Percentiles rank a stretch among this genome's conserved stretches.
These are phyloP conservation scores for Microtus pennsylvanicus DNA, from an alignment of 2,113 vertebrate genomes.

Conservation along the genomic window DNA sequence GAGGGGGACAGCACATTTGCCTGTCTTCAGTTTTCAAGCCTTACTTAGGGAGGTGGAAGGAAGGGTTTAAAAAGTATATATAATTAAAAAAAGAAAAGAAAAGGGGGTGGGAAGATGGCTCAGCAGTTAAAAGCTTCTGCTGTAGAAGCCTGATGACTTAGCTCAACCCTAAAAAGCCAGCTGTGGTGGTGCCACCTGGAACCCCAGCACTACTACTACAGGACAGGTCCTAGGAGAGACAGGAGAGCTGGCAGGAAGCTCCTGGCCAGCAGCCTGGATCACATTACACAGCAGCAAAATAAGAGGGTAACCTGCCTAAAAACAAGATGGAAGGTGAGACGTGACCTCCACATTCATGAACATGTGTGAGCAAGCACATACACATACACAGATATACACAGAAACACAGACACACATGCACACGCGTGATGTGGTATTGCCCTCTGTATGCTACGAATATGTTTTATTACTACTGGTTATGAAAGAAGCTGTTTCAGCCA, in stretches of 20 bases:
- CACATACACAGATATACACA: background rate
- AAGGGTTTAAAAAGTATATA: background rate
- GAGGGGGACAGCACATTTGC: background rate
- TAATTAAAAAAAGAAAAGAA: background rate
- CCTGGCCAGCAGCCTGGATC: background rate
- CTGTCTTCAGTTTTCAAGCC: slow-evolving; percentile 36
- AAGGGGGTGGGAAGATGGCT: background rate
- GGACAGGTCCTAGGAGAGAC: too few species aligned
- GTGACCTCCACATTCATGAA: background rate
- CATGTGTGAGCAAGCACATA: background rate
- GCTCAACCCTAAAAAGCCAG: background rate
- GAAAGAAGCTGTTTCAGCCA: too few species aligned
- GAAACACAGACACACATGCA: background rate
- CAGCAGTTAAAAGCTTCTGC: background rate
- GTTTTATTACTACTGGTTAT: too few species aligned
- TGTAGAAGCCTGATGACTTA: background rate
- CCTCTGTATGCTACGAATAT: too few species aligned
- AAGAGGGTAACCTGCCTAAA: too few species aligned
- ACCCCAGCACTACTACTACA: background rate
- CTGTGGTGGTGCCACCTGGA: background rate
- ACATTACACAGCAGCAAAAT: background rate
- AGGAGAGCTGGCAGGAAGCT: background rate
- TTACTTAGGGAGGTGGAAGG: background rate
- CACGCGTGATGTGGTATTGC: too few species aligned
- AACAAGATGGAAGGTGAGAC: background rate